Evolutionary conservation across 1,140 invertebrate genomes (phyloP).

Genomic region (Brachionus plicatilis): DNA sequence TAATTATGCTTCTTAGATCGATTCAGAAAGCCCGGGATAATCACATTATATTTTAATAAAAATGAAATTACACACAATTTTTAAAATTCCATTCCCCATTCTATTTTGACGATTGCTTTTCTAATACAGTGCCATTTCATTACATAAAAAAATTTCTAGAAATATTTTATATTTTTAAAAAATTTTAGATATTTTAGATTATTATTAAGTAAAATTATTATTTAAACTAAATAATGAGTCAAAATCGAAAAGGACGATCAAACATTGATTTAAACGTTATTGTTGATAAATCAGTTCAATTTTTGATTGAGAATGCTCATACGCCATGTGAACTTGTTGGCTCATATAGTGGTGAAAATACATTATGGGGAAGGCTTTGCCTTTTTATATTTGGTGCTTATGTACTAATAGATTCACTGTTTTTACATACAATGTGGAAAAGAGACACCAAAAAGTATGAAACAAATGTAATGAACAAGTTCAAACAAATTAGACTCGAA

Average conservation of each 20-base stretch:
- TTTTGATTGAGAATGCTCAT: neutral
- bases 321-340: conserved; percentile 4
- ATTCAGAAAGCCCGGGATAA: no score
- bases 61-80: no score
- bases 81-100: neutral
- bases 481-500: no score
- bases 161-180: neutral
- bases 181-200: neutral
- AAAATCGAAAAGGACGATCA: neutral
- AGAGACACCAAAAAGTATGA: neutral
- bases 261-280: neutral
- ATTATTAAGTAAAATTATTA: neutral
- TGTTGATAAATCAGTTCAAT: neutral
- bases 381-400: neutral
- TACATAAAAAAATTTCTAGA: neutral
- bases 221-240: neutral
- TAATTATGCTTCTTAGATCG: no score
- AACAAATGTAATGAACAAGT: neutral
- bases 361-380: neutral
- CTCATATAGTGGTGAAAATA: neutral
- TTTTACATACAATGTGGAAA: neutral
- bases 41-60: no score
- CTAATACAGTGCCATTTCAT: neutral
- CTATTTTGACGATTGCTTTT: neutral
- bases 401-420: neutral